Evolutionary conservation across 2,797 vertebrate species (phyloP), one percentile per base, ranked within the genome.

Genomic region (Gymnoscopelus microlampas): DNA sequence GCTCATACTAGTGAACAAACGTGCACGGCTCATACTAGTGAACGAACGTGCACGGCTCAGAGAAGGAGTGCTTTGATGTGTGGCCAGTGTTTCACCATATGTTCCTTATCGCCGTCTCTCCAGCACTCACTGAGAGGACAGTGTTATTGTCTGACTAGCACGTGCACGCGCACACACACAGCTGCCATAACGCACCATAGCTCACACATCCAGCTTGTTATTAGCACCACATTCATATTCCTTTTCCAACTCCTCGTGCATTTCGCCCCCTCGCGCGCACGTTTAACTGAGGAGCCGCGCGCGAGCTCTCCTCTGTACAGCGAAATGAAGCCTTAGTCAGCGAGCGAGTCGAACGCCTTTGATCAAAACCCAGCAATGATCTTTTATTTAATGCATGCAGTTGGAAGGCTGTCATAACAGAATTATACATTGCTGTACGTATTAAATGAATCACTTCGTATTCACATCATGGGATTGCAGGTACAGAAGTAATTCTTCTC

Each of bases 201-300:
- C 56, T 71, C 13, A 35, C 58, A 39, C n/a, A 29, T 53, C 35
- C 62, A 60, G 49, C 53, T 24, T 19, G 39, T 44, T 53, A 80
- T 85, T 69, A 73, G 53, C 66, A 74, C 73, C 29, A 55, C 48
- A 55, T 62, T 74, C 72, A 66, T 54, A 63, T 63, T 3, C 51
- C 60, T 64, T 66, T 71, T 80, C 44, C 7, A 13, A 24, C 71
- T 70, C 47, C 58, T 62, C 62, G 68, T 53, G 65, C 24, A 73
- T 10, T 73, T 19, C 19, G 19, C 19, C 19, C 19, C 57, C 64
- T 68, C 19, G 13, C 15, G 61, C 50, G 66, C 29, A 32, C 29
- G 29, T 32, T 65, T 64, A 72, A 53, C 66, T 66, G 61, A 60
- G 63, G 49, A 51, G 60, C 70, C 32, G 26, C 39, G 50, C 26